Conservation (phyloP, 2,888 invertebrate species). For the Pseudanteris insignis region DNA sequence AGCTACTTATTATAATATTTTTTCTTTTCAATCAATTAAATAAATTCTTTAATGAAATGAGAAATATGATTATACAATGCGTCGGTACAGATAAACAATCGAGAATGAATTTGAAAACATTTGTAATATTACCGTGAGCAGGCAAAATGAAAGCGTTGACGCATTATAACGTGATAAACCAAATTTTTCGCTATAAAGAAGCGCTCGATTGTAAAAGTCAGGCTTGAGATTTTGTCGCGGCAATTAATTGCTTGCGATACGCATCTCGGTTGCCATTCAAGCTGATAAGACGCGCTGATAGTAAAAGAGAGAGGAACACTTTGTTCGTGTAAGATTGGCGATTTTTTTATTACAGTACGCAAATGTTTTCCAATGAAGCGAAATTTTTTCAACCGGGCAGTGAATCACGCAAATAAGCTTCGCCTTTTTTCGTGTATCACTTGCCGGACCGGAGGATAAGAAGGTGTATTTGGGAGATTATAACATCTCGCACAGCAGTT, state of each 20-base stretch:
- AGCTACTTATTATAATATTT: too few species aligned
- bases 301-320: conserved; percentile 14
- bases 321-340: conserved; percentile 27
- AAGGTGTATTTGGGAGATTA: conserved; percentile 21
- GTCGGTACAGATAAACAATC: too few species aligned
- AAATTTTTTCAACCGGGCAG: conserved; percentile 18
- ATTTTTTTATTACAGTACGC: conserved; percentile 27
- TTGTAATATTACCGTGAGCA: too few species aligned
- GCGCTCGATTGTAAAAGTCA: conserved; percentile 27
- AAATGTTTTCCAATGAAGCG: conserved; percentile 34
- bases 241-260: conserved; percentile 34
- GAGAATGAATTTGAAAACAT: too few species aligned
- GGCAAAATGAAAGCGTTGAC: too few species aligned
- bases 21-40: too few species aligned
- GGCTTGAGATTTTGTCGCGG: conserved; percentile 30
- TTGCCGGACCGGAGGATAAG: conserved; percentile 9
- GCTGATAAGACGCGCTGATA: conserved; percentile 34
- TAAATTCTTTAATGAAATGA: too few species aligned
- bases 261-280: conserved; percentile 24
- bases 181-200: too few species aligned
- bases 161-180: too few species aligned
- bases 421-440: conserved; percentile 21
- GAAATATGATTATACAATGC: too few species aligned
- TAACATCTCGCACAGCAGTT: conserved; percentile 20
- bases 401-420: conserved; percentile 35